Evolutionary conservation across 64 coral and sea anemone species (phyloP).

Genomic region (Exaiptasia diaphana): DNA sequence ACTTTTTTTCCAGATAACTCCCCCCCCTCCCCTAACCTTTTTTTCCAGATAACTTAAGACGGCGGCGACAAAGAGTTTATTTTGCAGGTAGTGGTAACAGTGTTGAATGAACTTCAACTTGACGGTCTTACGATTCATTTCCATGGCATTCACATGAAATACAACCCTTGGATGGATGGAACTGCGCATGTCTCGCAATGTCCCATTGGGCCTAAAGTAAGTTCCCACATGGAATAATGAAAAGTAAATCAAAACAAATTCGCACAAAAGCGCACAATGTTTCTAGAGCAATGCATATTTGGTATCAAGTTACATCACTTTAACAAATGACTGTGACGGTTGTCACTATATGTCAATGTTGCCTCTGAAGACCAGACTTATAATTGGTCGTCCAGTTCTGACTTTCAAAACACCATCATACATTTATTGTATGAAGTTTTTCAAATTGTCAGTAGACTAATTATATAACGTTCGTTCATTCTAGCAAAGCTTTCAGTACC

Average conservation of each 20-base stretch:
- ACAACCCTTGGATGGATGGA: slow-evolving; percentile 67
- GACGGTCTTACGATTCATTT: slow-evolving; percentile 34
- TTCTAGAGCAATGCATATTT: background rate
- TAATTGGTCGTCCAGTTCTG: background rate
- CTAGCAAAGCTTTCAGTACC: slow-evolving; percentile 32
- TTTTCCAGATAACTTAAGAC: background rate
- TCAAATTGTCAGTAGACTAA: background rate
- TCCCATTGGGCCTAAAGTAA: slow-evolving; percentile 31
- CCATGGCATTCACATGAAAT: slow-evolving; percentile 38
- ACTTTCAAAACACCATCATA: too few species aligned
- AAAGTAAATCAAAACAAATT: background rate
- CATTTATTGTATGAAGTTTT: too few species aligned
- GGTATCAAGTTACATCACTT: background rate
- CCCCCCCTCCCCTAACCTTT: background rate
- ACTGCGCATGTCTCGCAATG: slow-evolving; percentile 32
- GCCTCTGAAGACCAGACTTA: background rate
- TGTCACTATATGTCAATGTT: background rate
- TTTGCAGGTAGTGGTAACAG: slow-evolving; percentile 35
- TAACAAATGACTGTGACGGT: background rate
- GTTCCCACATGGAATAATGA: too few species aligned
- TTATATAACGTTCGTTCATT: background rate
- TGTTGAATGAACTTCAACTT: slow-evolving; percentile 22
- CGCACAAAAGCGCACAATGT: background rate
- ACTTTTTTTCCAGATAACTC: background rate
- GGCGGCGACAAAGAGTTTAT: background rate